These are phyloP conservation scores for Apogon talboti DNA, from an alignment of 2,797 vertebrate genomes.

Conservation along the genomic window DNA sequence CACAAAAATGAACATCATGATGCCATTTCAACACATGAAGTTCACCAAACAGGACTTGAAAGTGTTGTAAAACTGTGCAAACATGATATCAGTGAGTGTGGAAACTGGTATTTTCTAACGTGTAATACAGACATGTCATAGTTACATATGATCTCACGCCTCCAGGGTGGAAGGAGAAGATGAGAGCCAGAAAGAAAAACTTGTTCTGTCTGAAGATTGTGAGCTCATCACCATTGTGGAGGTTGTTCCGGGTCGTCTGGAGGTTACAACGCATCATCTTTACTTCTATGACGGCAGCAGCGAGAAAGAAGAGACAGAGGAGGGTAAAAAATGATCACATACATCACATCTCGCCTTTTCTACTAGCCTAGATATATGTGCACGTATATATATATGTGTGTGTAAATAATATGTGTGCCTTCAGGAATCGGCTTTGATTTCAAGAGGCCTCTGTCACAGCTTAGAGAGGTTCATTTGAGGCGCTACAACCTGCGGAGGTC, in stretches of 20 bases:
- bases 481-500: slow-evolving; percentile 97
- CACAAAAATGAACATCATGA: neutral
- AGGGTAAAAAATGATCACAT: slow-evolving; percentile 80
- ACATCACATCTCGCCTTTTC: neutral
- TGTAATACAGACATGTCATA: neutral
- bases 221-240: slow-evolving; percentile 95
- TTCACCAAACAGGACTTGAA: neutral
- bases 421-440: slow-evolving; percentile 95
- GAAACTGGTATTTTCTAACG: neutral
- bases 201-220: slow-evolving; percentile 95
- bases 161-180: slow-evolving; percentile 88
- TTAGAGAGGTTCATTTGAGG: slow-evolving; percentile 94
- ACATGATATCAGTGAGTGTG: neutral
- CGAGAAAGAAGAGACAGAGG: slow-evolving; percentile 95
- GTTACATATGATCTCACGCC: neutral
- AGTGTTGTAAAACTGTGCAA: neutral
- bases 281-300: slow-evolving; percentile 95
- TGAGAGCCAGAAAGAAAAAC: slow-evolving; percentile 92
- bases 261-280: slow-evolving; percentile 94
- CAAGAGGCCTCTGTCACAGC: slow-evolving; percentile 92
- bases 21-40: neutral
- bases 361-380: neutral
- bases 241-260: slow-evolving; percentile 91
- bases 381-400: no score
- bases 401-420: slow-evolving; percentile 25